phyloP scores from a whole-genome alignment of 2,113 vertebrate genomes.

The Dipodomys stephensi region DNA sequence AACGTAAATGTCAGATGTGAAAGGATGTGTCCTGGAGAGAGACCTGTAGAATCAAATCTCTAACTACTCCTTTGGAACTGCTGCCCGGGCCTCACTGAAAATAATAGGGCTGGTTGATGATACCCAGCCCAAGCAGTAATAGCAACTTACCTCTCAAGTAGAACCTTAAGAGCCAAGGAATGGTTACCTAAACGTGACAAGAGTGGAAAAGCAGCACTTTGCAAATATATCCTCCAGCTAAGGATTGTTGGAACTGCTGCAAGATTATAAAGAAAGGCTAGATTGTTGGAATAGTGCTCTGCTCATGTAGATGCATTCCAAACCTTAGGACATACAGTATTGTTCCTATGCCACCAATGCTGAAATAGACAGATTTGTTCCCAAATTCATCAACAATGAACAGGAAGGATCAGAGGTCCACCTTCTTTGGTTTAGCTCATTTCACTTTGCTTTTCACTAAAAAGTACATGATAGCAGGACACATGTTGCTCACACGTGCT shows the following conservation, averaged over 20 bases:
- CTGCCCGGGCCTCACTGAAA: conserved; percentile 67
- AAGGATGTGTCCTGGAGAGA: conserved; percentile 59
- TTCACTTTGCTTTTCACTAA: background rate
- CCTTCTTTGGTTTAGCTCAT: background rate
- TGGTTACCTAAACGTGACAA: conserved; percentile 66
- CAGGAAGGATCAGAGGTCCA: background rate
- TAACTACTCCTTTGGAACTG: conserved; percentile 20
- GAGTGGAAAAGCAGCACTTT: conserved; percentile 70
- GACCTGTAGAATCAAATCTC: conserved; percentile 64
- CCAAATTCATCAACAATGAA: conserved; percentile 59
- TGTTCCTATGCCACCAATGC: background rate
- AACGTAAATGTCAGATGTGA: conserved; percentile 66
- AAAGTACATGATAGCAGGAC: too few species aligned
- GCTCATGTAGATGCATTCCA: background rate
- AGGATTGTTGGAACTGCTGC: conserved; percentile 67
- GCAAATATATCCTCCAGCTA: conserved; percentile 72
- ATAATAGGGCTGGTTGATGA: conserved; percentile 64
- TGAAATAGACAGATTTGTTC: background rate
- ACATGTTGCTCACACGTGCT: too few species aligned
- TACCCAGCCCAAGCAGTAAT: conserved; percentile 27
- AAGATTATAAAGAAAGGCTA: conserved; percentile 63
- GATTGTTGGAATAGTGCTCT: background rate
- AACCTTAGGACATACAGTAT: background rate
- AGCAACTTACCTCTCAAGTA: conserved; percentile 63
- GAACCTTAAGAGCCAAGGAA: conserved; percentile 46